Evolutionary conservation across 2,113 vertebrate genomes (phyloP).

Genomic region (Ibidorhyncha struthersii): DNA sequence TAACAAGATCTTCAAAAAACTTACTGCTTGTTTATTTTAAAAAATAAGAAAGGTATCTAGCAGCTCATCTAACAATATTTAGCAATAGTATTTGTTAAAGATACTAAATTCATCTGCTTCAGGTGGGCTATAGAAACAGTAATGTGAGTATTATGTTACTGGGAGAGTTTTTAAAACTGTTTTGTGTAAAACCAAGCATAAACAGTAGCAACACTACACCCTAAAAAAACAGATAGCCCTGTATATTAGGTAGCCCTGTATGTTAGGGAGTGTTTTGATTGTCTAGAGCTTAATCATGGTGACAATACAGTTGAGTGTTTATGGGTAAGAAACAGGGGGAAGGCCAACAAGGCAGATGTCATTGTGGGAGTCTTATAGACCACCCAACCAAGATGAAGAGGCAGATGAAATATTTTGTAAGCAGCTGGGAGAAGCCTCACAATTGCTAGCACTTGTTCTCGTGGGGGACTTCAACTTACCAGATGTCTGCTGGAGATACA

Average conservation of each 20-base stretch:
- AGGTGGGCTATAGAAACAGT: neutral
- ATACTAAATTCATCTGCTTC: neutral
- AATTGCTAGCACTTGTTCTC: neutral
- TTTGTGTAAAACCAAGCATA: neutral
- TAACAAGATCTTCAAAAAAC: neutral
- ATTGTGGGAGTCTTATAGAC: neutral
- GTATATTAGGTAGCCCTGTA: neutral
- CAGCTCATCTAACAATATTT: neutral
- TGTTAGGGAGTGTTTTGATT: neutral
- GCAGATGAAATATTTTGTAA: neutral
- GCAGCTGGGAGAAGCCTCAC: neutral
- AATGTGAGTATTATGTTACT: neutral
- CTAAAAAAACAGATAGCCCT: neutral
- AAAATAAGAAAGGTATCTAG: neutral
- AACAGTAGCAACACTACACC: neutral
- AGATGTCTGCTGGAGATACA: neutral
- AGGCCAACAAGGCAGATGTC: neutral
- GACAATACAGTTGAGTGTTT: neutral
- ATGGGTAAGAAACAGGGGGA: neutral
- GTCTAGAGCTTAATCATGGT: neutral
- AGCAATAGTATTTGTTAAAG: neutral
- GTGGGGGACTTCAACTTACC: neutral
- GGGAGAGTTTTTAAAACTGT: neutral
- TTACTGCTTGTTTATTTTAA: neutral
- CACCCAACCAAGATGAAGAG: neutral